Percentiles rank a stretch among this genome's conserved stretches.
Conservation (phyloP, 92 coral and sea anemone genomes). For the Phenganax stokvisi region DNA sequence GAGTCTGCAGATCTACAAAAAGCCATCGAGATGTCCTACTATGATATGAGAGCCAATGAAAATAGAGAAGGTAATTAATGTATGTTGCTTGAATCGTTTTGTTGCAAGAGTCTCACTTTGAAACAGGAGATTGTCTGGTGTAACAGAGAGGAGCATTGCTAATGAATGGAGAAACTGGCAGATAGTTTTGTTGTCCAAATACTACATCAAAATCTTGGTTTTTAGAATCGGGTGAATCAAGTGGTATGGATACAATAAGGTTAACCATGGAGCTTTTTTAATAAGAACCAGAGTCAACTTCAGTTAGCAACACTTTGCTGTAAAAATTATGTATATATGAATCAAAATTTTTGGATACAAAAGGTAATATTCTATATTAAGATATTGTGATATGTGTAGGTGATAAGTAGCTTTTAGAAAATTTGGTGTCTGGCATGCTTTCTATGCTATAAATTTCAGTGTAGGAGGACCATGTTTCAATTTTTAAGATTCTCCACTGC, state of each 20-base stretch:
- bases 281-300: slow-evolving; percentile 42
- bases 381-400: neutral
- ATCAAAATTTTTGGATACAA: neutral
- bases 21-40: slow-evolving; percentile 80
- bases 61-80: neutral
- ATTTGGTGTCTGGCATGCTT: no score
- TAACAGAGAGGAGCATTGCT: neutral
- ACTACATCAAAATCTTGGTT: neutral
- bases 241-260: slow-evolving; percentile 52
- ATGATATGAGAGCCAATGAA: slow-evolving; percentile 16
- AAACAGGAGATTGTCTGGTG: neutral
- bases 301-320: slow-evolving; percentile 18
- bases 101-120: neutral
- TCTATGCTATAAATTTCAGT: no score
- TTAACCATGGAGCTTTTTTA: slow-evolving; percentile 73
- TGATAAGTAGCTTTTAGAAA: neutral
- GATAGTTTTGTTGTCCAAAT: no score
- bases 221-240: slow-evolving; percentile 12
- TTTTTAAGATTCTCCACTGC: no score
- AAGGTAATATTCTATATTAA: slow-evolving; percentile 13
- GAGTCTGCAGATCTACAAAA: slow-evolving; percentile 73
- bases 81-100: neutral
- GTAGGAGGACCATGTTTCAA: no score
- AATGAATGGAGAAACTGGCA: no score
- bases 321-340: neutral